These are phyloP conservation scores for Panzeria rudis DNA, from an alignment of 2,888 invertebrate genomes.

Conservation along the genomic window DNA sequence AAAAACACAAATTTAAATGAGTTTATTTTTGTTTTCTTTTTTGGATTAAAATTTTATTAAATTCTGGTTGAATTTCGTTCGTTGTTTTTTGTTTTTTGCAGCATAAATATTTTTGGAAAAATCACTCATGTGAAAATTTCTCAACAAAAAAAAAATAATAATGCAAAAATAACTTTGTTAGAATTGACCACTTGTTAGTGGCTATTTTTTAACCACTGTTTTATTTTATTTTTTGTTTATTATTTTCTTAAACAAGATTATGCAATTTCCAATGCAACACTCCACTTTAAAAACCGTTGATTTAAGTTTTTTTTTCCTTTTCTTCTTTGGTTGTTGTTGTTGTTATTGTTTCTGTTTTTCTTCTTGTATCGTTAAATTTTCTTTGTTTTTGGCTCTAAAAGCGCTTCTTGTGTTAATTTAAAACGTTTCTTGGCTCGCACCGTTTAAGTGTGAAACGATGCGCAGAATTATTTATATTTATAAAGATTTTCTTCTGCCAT, in stretches of 20 bases:
- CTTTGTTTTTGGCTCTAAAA: constrained; percentile 45
- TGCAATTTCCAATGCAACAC: constrained; percentile 69
- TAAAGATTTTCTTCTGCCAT: constrained; percentile 75
- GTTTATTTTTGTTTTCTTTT: neutral
- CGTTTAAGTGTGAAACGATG: constrained; percentile 81
- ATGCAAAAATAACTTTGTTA: constrained; percentile 50
- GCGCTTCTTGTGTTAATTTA: constrained; percentile 52
- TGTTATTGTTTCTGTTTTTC: constrained; percentile 31
- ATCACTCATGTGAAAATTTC: constrained; percentile 82
- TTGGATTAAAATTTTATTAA: constrained; percentile 10
- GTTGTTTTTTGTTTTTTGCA: constrained; percentile 21
- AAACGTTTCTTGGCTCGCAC: constrained; percentile 76
- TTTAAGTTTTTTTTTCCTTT: constrained; percentile 23
- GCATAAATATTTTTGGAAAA: constrained; percentile 76
- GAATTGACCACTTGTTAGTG: constrained; percentile 71
- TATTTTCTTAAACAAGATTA: constrained; percentile 67
- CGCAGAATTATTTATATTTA: constrained; percentile 80
- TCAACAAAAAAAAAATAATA: constrained; percentile 74
- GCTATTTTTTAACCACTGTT: constrained; percentile 58
- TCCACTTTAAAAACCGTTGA: constrained; percentile 55
- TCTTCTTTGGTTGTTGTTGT: constrained; percentile 4
- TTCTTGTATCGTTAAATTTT: constrained; percentile 37
- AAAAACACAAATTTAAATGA: constrained; percentile 12
- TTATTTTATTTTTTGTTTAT: constrained; percentile 53
- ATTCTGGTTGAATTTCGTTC: constrained; percentile 29